phyloP scores from a whole-genome alignment of 1,140 invertebrate species.

The Drosophila hydei region DNA sequence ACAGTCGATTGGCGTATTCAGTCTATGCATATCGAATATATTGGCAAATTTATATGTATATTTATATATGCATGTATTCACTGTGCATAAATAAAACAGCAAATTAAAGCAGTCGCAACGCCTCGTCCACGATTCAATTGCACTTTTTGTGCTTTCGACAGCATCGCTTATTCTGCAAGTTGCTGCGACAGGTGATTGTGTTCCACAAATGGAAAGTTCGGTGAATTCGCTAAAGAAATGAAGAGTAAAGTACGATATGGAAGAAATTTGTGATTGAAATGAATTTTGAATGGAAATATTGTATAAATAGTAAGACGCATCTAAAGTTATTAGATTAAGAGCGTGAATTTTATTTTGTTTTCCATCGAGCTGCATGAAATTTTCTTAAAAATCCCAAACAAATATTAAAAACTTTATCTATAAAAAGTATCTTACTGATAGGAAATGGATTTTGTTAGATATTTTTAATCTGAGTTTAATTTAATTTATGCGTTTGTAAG shows the following conservation, averaged over 20 bases:
- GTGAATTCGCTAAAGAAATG: background rate
- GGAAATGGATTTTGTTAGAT: no score
- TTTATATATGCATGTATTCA: slow-evolving; percentile 13
- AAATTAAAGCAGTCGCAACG: slow-evolving; percentile 26
- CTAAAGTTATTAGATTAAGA: no score
- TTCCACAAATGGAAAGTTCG: background rate
- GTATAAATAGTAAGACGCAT: no score
- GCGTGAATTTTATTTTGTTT: no score
- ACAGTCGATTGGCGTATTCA: slow-evolving; percentile 37
- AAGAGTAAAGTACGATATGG: background rate
- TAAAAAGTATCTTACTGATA: no score
- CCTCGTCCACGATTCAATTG: slow-evolving; percentile 35
- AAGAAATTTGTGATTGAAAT: no score
- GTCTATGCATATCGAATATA: slow-evolving; percentile 54
- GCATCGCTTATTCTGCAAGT: slow-evolving; percentile 47
- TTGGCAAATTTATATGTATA: slow-evolving; percentile 19
- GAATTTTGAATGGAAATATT: no score
- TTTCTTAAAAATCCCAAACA: no score
- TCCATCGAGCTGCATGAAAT: no score
- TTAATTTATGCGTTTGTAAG: no score
- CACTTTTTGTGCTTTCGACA: slow-evolving; percentile 6
- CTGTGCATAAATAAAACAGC: slow-evolving; percentile 48
- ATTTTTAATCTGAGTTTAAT: no score
- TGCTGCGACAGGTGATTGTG: slow-evolving; percentile 8
- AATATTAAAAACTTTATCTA: no score